Evolutionary conservation across 2,113 vertebrate genomes (phyloP).

Genomic region (Mugil cephalus): DNA sequence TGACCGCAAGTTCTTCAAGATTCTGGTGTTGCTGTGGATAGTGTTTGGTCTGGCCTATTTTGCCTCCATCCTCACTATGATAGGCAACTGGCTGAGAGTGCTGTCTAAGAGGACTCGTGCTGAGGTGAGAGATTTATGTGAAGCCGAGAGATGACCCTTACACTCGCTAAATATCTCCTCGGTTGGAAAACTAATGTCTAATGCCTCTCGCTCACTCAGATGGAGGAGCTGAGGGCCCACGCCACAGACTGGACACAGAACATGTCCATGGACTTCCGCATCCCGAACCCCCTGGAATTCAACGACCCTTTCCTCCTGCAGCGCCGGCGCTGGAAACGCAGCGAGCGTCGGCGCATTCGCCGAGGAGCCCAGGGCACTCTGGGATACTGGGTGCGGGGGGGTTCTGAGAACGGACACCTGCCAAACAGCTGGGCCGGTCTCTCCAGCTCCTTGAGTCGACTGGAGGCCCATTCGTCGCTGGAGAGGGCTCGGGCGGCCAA

Average conservation of each 20-base stretch:
- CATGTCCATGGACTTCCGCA: slow-evolving; percentile 89
- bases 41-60: slow-evolving; percentile 93
- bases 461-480: slow-evolving; percentile 46
- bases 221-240: slow-evolving; percentile 92
- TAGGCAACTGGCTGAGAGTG: slow-evolving; percentile 91
- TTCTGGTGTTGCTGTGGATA: slow-evolving; percentile 93
- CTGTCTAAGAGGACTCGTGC: slow-evolving; percentile 90
- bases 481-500: slow-evolving; percentile 32
- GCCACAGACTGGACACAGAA: slow-evolving; percentile 92
- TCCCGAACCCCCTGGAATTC: slow-evolving; percentile 86
- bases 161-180: neutral
- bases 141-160: neutral
- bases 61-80: slow-evolving; percentile 94
- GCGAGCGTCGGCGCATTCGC: slow-evolving; percentile 76
- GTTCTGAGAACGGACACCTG: slow-evolving; percentile 79
- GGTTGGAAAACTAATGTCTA: neutral
- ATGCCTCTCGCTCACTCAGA: slow-evolving; percentile 78
- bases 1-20: slow-evolving; percentile 85
- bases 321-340: slow-evolving; percentile 81
- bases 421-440: slow-evolving; percentile 72
- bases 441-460: slow-evolving; percentile 66
- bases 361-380: slow-evolving; percentile 73
- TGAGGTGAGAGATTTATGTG: slow-evolving; percentile 82
- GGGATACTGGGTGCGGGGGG: slow-evolving; percentile 60
- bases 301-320: slow-evolving; percentile 86